Percentiles rank a stretch among this genome's conserved stretches.
phyloP scores from a whole-genome alignment of 2,888 invertebrate species.

The Hipparchia sbordonii region DNA sequence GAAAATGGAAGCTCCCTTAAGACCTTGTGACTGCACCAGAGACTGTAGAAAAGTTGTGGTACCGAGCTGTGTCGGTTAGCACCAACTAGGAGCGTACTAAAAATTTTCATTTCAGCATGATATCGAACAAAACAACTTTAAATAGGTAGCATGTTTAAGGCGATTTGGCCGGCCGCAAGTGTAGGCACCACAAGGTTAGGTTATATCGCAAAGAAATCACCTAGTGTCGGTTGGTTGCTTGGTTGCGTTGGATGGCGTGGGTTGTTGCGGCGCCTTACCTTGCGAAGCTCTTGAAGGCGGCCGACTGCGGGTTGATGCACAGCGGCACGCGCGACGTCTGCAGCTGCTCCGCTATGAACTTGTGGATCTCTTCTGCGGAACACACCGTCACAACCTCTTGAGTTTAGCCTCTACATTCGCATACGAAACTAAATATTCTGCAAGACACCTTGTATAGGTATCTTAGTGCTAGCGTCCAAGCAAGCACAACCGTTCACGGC shows the following conservation, averaged over 20 bases:
- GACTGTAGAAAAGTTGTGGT: too few relatives aligned
- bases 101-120: not conserved
- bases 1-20: too few relatives aligned
- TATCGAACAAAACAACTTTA: conserved; percentile 18
- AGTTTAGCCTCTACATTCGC: not conserved
- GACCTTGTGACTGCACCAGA: too few relatives aligned
- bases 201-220: conserved; percentile 82
- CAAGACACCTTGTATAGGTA: too few relatives aligned
- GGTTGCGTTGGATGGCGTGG: conserved; percentile 45
- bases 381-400: conserved; percentile 12
- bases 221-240: conserved; percentile 80
- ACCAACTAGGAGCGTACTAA: too few relatives aligned
- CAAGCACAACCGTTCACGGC: too few relatives aligned
- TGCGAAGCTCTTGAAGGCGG: conserved; percentile 99
- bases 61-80: too few relatives aligned
- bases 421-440: not conserved
- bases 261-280: conserved; percentile 89
- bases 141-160: not conserved
- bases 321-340: conserved; percentile 98
- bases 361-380: conserved; percentile 97
- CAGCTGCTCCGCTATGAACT: conserved; percentile 98
- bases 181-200: conserved; percentile 55
- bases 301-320: conserved; percentile 99
- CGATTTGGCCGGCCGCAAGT: conserved; percentile 27
- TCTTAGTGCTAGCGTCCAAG: too few relatives aligned